These are phyloP conservation scores for Zosterops japonicus DNA, from an alignment of 2,113 vertebrate species.

Conservation along the genomic window DNA sequence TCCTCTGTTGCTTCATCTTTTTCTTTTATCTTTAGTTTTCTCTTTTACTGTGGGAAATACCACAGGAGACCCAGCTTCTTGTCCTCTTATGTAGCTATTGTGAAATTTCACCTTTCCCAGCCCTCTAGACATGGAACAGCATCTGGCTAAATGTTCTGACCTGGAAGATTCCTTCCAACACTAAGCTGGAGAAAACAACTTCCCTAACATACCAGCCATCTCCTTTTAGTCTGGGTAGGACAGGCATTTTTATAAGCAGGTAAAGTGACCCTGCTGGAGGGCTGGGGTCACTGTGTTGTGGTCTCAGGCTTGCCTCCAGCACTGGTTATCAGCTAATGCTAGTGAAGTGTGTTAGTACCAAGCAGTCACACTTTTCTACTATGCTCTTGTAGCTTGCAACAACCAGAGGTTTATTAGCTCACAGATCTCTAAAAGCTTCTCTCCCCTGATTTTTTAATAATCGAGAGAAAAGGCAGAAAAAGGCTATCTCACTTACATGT, in stretches of 20 bases:
- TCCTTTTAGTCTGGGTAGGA: background rate
- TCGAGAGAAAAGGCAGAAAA: background rate
- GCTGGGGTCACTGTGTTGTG: background rate
- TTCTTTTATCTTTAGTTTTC: background rate
- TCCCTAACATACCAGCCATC: background rate
- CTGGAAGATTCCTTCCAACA: background rate
- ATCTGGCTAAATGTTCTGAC: background rate
- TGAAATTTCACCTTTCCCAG: background rate
- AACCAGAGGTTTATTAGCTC: background rate
- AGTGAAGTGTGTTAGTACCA: background rate
- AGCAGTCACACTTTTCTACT: background rate
- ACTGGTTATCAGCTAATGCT: background rate
- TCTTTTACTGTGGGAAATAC: background rate
- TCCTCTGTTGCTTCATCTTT: background rate
- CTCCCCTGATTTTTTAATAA: background rate
- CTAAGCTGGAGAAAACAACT: background rate
- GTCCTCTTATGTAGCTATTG: background rate
- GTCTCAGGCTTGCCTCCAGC: background rate
- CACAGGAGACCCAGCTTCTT: background rate
- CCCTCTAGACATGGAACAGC: accelerated
- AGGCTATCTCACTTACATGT: background rate
- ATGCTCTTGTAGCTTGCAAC: background rate
- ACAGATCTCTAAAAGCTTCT: background rate
- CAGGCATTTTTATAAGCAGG: background rate
- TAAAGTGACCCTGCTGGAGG: background rate